Conservation (phyloP, 2,888 invertebrate genomes). For the Branchellion lobata region DNA sequence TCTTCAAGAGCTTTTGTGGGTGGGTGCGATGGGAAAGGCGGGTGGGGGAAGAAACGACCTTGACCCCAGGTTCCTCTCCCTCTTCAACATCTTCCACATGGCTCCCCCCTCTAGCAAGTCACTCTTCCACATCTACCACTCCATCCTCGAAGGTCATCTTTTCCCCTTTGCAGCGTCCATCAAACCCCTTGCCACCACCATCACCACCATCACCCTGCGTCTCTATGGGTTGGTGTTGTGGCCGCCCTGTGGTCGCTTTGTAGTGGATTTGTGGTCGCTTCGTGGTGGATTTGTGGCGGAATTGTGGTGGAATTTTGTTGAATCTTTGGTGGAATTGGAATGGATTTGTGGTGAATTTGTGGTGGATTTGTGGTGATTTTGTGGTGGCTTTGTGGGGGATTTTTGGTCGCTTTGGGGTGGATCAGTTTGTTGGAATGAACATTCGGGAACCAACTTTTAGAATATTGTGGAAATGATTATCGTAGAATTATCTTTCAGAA, state of each 20-base stretch:
- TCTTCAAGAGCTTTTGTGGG: constrained; percentile 73
- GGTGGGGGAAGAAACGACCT: constrained; percentile 87
- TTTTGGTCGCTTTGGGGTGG: too few relatives aligned
- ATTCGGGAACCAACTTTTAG: too few relatives aligned
- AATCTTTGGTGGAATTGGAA: too few relatives aligned
- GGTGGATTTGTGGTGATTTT: too few relatives aligned
- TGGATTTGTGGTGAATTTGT: too few relatives aligned
- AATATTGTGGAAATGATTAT: too few relatives aligned
- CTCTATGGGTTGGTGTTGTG: constrained; percentile 73
- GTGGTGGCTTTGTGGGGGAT: too few relatives aligned
- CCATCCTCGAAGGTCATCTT: constrained; percentile 79
- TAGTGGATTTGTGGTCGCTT: too few relatives aligned
- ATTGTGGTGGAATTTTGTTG: too few relatives aligned
- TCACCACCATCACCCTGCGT: constrained; percentile 78
- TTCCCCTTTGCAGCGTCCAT: constrained; percentile 71
- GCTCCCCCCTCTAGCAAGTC: constrained; percentile 79
- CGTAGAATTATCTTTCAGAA: too few relatives aligned
- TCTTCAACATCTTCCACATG: constrained; percentile 84
- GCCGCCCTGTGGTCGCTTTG: neutral
- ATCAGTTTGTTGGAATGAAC: too few relatives aligned
- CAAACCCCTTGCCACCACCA: constrained; percentile 68
- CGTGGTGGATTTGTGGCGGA: too few relatives aligned
- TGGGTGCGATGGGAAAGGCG: constrained; percentile 66
- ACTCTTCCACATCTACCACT: constrained; percentile 77
- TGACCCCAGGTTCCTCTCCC: constrained; percentile 77